Base-by-base conservation (phyloP, 30 jellyfish, hydroid and myxozoan species). In the Aurelia sp. region DNA sequence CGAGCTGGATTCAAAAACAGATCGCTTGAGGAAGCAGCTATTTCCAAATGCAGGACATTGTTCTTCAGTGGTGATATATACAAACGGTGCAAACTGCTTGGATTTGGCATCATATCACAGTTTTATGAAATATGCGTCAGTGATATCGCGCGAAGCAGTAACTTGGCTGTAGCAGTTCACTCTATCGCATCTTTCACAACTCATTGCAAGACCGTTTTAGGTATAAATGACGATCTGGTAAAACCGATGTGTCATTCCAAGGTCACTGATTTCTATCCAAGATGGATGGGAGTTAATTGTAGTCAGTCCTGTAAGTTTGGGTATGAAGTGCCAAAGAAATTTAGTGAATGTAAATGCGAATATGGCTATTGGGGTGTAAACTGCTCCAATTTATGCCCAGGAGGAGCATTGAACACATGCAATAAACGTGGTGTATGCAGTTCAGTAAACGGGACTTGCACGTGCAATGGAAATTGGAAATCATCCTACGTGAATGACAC, bases 321-420 rank as follows among this genome's bases (percentile, higher is more conserved):
- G 13, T 53, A 31, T 18, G 63, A 74, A 88, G 38, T 83, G 4
- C 68, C 44, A 20, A 76, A 9, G 38, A 21, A 12, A 3, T 6
- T 24, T 8, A 40, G 21, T 4, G 40, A 60, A 48, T 85, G 94
- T 66, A 41, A 61, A 20, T 85, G 94, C 21, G 94, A 85, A 63
- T 63, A 59, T 41, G 94, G 94, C 18, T 85, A 85, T 70, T 85
- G 94, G 94, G 88, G 84, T 30, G 12, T 20, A 27, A 74, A 85
- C 57, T 85, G 94, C 74, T 22, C 88, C 20, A 31, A 48, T 19
- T 22, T 85, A 9, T 85, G 94, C 48, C 88, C 94, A 15, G 94
- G 94, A 35, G 94, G 94, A 7, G 35, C 73, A 17, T 59, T 85
- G 38, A 85, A 73, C 24, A 72, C 94, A 21, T 85, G 94, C 61